phyloP scores from a whole-genome alignment of 1,140 invertebrate genomes.

The Brachionus plicatilis region DNA sequence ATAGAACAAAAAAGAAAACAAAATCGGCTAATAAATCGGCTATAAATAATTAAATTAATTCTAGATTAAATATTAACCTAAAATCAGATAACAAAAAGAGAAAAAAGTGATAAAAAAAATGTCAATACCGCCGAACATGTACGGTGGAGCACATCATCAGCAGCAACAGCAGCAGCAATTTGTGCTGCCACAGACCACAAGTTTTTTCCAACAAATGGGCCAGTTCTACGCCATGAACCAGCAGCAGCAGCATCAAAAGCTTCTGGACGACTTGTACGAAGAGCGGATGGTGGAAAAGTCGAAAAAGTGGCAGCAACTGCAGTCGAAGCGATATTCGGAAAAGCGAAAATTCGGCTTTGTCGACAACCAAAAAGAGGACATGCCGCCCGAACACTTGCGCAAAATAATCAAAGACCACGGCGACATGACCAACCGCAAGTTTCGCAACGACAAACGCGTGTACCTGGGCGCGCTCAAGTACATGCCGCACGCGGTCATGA shows the following conservation, averaged over 20 bases:
- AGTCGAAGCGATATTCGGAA: constrained; percentile 92
- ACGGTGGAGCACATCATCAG: not conserved
- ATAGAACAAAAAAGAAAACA: not conserved
- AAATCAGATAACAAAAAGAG: not conserved
- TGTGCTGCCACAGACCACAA: not conserved
- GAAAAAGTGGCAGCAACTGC: constrained; percentile 95
- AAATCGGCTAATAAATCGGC: not conserved
- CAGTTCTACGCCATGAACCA: constrained; percentile 6
- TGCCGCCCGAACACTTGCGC: constrained; percentile 96
- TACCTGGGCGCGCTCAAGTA: constrained; percentile 97
- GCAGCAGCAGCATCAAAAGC: constrained; percentile 5
- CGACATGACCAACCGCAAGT: constrained; percentile 98
- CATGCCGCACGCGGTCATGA: constrained; percentile 99
- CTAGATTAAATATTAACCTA: not conserved
- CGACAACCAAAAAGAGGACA: constrained; percentile 97
- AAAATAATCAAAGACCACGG: constrained; percentile 99
- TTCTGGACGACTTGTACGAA: not conserved
- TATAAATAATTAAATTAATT: not conserved
- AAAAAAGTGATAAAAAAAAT: not conserved
- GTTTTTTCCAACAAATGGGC: constrained; percentile 15
- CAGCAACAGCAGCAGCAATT: not conserved
- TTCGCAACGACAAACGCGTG: constrained; percentile 95
- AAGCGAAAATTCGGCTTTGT: constrained; percentile 98
- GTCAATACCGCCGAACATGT: constrained; percentile 28
- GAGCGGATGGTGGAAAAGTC: constrained; percentile 57